Evolutionary conservation across 2,113 vertebrate genomes (phyloP).

Genomic region (Chaetodon auriga): DNA sequence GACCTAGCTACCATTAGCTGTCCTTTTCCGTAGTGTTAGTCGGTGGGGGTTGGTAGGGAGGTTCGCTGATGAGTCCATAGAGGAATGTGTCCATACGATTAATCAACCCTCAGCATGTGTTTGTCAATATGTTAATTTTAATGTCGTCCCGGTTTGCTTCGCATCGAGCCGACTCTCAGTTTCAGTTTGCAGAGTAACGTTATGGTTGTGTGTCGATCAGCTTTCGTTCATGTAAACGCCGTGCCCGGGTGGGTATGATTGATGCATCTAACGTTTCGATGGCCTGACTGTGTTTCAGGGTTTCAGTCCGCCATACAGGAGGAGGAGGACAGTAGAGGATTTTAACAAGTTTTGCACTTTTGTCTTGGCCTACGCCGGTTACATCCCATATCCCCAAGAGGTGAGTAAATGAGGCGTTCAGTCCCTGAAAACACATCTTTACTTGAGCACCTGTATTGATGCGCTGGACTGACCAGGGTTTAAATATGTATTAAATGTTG

Average conservation of each 20-base stretch:
- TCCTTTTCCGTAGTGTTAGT: conserved; percentile 21
- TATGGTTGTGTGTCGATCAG: conserved; percentile 8
- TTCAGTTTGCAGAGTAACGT: neutral
- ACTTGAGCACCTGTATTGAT: neutral
- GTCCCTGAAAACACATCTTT: neutral
- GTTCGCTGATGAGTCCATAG: neutral
- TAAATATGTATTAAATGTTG: neutral
- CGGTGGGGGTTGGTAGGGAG: conserved; percentile 40
- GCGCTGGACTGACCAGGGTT: too few species aligned
- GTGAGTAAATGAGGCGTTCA: conserved; percentile 77
- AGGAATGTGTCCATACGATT: neutral
- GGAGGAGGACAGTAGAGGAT: conserved; percentile 94
- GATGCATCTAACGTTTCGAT: conserved; percentile 4
- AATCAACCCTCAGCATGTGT: neutral
- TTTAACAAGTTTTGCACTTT: conserved; percentile 99
- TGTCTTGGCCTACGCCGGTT: conserved; percentile 96
- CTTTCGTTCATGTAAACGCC: conserved; percentile 38
- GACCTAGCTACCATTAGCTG: conserved; percentile 54
- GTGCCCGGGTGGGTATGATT: conserved; percentile 33
- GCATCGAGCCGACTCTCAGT: neutral
- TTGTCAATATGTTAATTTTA: neutral
- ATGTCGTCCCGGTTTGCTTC: neutral
- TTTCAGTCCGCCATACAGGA: conserved; percentile 88
- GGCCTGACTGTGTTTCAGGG: conserved; percentile 80
- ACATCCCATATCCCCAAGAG: conserved; percentile 97